phyloP scores from a whole-genome alignment of 2,888 invertebrate species.

The Morpho achilles region DNA sequence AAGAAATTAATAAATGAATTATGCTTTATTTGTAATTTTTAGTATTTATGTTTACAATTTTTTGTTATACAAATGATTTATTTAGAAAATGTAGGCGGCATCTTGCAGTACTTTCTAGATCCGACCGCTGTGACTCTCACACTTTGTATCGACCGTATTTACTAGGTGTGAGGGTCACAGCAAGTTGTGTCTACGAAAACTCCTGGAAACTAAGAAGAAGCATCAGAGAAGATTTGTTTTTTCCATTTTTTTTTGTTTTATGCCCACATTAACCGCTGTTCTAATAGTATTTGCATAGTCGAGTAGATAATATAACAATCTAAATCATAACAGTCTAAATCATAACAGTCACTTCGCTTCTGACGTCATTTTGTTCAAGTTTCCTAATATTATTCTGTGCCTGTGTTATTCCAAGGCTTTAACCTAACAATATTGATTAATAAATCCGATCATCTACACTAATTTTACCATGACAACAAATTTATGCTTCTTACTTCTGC shows the following conservation, averaged over 20 bases:
- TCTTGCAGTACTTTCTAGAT: conserved; percentile 18
- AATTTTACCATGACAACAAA: no score
- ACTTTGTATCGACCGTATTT: conserved; percentile 45
- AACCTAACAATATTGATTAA: no score
- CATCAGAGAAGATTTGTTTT: conserved; percentile 1
- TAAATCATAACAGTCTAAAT: no score
- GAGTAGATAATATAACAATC: no score
- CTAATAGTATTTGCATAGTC: no score
- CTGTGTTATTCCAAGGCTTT: no score
- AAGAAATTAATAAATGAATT: no score
- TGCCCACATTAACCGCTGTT: neutral
- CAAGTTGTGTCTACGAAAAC: conserved; percentile 36
- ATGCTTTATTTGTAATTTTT: neutral
- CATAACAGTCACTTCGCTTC: no score
- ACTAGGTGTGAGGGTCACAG: conserved; percentile 73
- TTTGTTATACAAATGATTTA: neutral
- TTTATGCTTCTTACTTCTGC: no score
- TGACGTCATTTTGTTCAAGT: no score
- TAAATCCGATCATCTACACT: no score
- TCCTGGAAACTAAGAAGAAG: conserved; percentile 16
- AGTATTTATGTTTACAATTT: neutral
- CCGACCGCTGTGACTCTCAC: conserved; percentile 59
- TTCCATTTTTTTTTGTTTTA: neutral
- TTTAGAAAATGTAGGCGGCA: conserved; percentile 8
- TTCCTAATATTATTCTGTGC: no score